phyloP scores from a whole-genome alignment of 2,113 vertebrate species.

The Fregetta grallaria region DNA sequence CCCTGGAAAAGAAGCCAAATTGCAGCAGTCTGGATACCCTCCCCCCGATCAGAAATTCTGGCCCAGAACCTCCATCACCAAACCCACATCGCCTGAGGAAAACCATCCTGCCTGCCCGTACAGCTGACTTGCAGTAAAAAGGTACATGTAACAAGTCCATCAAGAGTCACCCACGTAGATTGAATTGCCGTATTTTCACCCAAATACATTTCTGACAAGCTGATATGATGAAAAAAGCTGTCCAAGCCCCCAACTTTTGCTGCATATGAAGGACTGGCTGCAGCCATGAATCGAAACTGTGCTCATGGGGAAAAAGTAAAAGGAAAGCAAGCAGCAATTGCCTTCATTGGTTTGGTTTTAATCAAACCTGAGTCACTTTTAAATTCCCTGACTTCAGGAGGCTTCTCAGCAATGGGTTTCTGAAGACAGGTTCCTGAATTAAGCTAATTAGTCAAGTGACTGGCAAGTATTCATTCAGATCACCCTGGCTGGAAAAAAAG shows the following conservation, averaged over 20 bases:
- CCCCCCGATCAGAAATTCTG: not conserved
- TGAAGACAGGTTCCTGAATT: not conserved
- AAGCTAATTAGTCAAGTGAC: not conserved
- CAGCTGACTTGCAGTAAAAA: not conserved
- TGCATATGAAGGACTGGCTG: not conserved
- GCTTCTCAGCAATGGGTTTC: not conserved
- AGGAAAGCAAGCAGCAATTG: not conserved
- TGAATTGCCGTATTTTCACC: not conserved
- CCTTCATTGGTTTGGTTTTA: not conserved
- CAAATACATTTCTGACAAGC: not conserved
- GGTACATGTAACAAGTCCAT: not conserved
- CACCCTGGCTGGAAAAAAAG: not conserved
- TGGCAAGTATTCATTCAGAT: not conserved
- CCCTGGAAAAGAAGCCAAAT: not conserved
- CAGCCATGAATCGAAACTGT: not conserved
- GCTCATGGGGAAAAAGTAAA: not conserved
- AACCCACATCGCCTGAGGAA: not conserved
- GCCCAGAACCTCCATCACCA: not conserved
- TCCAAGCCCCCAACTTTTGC: not conserved
- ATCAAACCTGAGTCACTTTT: not conserved
- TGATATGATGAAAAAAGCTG: not conserved
- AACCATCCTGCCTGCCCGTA: accelerated
- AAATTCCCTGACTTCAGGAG: not conserved
- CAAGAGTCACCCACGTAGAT: not conserved
- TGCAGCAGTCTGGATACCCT: not conserved